Base-by-base conservation (phyloP, 2,888 invertebrate species). In the Drosophila rellima region DNA sequence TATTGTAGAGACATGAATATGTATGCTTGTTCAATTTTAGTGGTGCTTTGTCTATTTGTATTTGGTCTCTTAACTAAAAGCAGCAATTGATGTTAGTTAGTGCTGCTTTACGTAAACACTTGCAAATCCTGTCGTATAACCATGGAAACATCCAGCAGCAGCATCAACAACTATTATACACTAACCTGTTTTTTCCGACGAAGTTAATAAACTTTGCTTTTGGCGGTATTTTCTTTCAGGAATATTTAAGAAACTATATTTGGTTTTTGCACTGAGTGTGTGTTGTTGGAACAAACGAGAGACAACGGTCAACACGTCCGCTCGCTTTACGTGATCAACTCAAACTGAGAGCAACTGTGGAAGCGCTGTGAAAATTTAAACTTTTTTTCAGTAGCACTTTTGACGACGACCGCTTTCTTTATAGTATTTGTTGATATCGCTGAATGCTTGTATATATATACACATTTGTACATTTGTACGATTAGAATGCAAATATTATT, bases 281-380 rank as follows among this genome's bases (percentile, higher is more conserved):
- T 57, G 54, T 48, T 31, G 31, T 20, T 40, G 26, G 44, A 60
- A 54, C 11, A 45, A 40, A 33, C 39, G 57, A 48, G 51, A 50
- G 35, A 40, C 35, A 39, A 13, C 37, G 45, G 45, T 45, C 44
- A 35, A 54, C 63, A 85, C 82, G 89, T 82, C 80, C 78, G 65
- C 55, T 82, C 82, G 56, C 71, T 74, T 70, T 60, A 62, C 78
- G 82, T 70, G 80, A 78, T 83, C 66, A 80, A 84, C 69, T 80
- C 71, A 78, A 84, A 91, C 88, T 91, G 88, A 82, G 74, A 69
- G 78, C 54, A 51, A 62, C 54, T 54, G 42, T 23, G 18, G 54
- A 37, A 62, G 15, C 8, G 55, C 44, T 65, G 57, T 87, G 62
- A 86, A 74, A 73, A 85, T 70, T 75, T 88, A 83, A 89, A 85